phyloP scores from a whole-genome alignment of 2,888 invertebrate genomes.

The Omphaloscelis lunosa region DNA sequence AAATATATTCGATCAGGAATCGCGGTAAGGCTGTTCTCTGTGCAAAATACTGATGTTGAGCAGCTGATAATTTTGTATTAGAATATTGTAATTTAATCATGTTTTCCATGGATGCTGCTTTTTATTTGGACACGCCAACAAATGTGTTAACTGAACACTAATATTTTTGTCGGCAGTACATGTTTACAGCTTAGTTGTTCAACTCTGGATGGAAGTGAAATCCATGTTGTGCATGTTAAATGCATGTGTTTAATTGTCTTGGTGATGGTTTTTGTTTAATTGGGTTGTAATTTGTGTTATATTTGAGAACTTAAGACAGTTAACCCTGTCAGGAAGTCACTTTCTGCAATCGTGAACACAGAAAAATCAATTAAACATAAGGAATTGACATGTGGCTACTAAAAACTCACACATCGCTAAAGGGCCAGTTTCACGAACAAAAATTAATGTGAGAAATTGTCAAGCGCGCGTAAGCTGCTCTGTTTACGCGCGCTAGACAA shows the following conservation, averaged over 20 bases:
- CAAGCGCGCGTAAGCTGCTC: not conserved
- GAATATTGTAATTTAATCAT: not conserved
- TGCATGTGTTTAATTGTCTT: not conserved
- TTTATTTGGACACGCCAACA: not conserved
- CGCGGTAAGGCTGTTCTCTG: not conserved
- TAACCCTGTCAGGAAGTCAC: not conserved
- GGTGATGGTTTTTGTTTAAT: not conserved
- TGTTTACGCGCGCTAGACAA: not conserved
- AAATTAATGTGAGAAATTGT: not conserved
- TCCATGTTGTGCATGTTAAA: not conserved
- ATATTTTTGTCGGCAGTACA: not conserved
- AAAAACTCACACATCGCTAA: slow-evolving; percentile 1
- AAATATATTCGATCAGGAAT: not conserved
- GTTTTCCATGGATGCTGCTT: not conserved
- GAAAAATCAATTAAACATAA: slow-evolving; percentile 11
- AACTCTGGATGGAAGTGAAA: not conserved
- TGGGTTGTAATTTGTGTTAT: not conserved
- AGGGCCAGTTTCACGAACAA: not conserved
- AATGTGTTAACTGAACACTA: not conserved
- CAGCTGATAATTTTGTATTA: not conserved
- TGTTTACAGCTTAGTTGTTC: not conserved
- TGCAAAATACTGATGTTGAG: not conserved
- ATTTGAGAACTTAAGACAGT: not conserved
- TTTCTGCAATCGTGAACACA: slow-evolving; percentile 14
- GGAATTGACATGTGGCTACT: slow-evolving; percentile 6